A percentile compares a stretch with the other conserved stretches of the same genome.
These are phyloP conservation scores for Bellardia bayeri DNA, from an alignment of 2,888 invertebrate species.

Conservation along the genomic window DNA sequence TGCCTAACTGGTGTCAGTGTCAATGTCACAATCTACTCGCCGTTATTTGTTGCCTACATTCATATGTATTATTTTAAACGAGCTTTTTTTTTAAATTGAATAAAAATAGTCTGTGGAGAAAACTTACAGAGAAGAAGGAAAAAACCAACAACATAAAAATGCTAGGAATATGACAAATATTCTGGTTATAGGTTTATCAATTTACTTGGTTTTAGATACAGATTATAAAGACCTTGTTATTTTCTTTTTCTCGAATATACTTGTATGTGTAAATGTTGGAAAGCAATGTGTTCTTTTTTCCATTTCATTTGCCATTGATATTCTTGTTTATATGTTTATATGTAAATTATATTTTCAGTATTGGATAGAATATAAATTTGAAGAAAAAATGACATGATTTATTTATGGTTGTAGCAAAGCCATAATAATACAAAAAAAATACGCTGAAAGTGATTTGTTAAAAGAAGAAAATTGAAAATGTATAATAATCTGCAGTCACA, in stretches of 20 bases:
- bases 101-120: constrained; percentile 26
- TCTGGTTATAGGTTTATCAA: constrained; percentile 41
- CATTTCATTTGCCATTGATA: constrained; percentile 35
- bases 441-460: constrained; percentile 55
- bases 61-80: constrained; percentile 12
- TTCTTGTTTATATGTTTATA: constrained; percentile 22
- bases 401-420: constrained; percentile 50
- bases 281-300: neutral
- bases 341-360: constrained; percentile 41
- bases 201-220: constrained; percentile 27
- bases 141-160: neutral
- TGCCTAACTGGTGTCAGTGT: constrained; percentile 46
- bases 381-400: constrained; percentile 52
- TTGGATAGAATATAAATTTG: constrained; percentile 24
- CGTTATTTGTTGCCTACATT: neutral
- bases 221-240: constrained; percentile 17
- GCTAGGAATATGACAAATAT: constrained; percentile 51
- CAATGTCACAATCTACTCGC: constrained; percentile 48
- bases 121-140: neutral
- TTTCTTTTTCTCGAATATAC: neutral
- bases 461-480: constrained; percentile 45
- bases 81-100: constrained; percentile 38
- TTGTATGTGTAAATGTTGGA: neutral
- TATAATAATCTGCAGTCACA: constrained; percentile 49
- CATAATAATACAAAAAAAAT: constrained; percentile 15